These are phyloP conservation scores for Phymatocera aterrima DNA, from an alignment of 2,888 invertebrate genomes.

Conservation along the genomic window DNA sequence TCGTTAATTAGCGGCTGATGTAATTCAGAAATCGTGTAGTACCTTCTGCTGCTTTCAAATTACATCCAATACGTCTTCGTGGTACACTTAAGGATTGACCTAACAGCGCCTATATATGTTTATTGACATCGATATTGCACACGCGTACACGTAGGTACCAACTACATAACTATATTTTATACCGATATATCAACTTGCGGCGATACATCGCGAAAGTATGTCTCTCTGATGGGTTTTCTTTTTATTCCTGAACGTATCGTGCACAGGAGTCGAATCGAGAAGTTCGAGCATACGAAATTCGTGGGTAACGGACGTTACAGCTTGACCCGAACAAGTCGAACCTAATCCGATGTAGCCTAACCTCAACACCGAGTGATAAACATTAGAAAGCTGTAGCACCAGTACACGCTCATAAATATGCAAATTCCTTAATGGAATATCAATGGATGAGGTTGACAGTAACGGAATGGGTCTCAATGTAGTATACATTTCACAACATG, in stretches of 20 bases:
- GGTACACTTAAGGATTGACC: slow-evolving; percentile 36
- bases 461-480: neutral
- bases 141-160: neutral
- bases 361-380: neutral
- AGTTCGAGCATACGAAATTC: neutral
- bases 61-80: slow-evolving; percentile 38
- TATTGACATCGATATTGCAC: neutral
- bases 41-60: slow-evolving; percentile 44
- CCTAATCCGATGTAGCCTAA: neutral
- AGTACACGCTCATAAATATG: slow-evolving; percentile 6
- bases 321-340: neutral
- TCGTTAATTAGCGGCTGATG: slow-evolving; percentile 60
- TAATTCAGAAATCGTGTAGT: slow-evolving; percentile 46
- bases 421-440: slow-evolving; percentile 16
- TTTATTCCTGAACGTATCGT: slow-evolving; percentile 12
- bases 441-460: neutral
- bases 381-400: slow-evolving; percentile 10
- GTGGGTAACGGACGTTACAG: slow-evolving; percentile 5
- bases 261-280: neutral
- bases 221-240: too few relatives aligned
- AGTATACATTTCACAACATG: neutral
- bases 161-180: neutral
- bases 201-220: slow-evolving; percentile 6
- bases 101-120: slow-evolving; percentile 19
- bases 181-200: neutral